phyloP scores from a whole-genome alignment of 2,888 invertebrate species.

The Caenorhabditis sp. region DNA sequence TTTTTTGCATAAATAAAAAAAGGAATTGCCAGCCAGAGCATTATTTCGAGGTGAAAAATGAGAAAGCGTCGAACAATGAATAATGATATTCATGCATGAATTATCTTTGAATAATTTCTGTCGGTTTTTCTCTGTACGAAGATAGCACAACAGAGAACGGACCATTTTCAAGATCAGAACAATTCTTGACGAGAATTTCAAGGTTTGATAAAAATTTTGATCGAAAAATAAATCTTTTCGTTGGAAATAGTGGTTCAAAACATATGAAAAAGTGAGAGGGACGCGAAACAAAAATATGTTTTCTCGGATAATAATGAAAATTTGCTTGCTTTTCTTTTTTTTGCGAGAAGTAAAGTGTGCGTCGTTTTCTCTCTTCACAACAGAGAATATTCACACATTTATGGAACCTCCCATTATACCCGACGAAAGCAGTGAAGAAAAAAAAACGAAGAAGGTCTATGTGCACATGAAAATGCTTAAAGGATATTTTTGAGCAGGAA shows the following conservation, averaged over 20 bases:
- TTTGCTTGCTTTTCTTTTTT: not conserved
- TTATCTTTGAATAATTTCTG: not conserved
- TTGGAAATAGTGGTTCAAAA: not conserved
- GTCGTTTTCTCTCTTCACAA: not conserved
- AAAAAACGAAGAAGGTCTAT: not conserved
- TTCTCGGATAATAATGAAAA: not conserved
- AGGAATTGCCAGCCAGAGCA: not conserved
- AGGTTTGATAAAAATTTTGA: no score
- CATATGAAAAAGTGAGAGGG: not conserved
- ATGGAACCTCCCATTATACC: not conserved
- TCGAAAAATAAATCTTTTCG: no score
- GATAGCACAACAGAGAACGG: no score
- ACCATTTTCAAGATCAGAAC: no score
- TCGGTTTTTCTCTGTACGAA: not conserved
- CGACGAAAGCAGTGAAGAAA: not conserved
- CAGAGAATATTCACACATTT: not conserved
- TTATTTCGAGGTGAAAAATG: conserved; percentile 7
- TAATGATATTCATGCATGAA: conserved; percentile 1
- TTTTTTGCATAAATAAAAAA: not conserved
- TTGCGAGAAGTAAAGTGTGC: not conserved
- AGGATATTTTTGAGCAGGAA: not conserved
- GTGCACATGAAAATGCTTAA: conserved; percentile 1
- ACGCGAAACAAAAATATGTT: not conserved
- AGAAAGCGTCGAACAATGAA: not conserved
- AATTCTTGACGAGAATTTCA: no score